A percentile compares a stretch with the other conserved stretches of the same genome.
Evolutionary conservation across 2,797 vertebrate genomes (phyloP).

Genomic region (Echiichthys vipera): DNA sequence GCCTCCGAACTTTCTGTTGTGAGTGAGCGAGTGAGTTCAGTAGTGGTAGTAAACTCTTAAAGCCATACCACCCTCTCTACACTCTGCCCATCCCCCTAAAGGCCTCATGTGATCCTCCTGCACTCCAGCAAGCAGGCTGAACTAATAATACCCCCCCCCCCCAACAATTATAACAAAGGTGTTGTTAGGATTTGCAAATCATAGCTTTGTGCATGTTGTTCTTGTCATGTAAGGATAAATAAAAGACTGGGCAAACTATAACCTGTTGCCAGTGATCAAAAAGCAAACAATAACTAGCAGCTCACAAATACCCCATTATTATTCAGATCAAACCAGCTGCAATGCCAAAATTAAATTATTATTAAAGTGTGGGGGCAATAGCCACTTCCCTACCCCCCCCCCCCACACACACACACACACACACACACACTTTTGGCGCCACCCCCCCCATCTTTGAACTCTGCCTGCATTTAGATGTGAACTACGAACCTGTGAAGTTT

Average conservation of each 20-base stretch:
- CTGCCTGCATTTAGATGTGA: too few relatives aligned
- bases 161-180: conserved; percentile 57
- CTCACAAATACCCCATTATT: too few relatives aligned
- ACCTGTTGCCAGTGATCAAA: conserved; percentile 1
- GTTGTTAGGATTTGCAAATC: conserved; percentile 60
- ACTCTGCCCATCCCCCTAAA: conserved; percentile 75
- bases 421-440: too few relatives aligned
- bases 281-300: conserved; percentile 8
- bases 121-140: conserved; percentile 53
- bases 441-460: too few relatives aligned
- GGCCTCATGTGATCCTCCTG: conserved; percentile 77
- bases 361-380: too few relatives aligned
- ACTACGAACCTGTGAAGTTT: too few relatives aligned
- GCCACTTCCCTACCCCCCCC: too few relatives aligned
- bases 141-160: conserved; percentile 70
- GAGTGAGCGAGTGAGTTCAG: conserved; percentile 36
- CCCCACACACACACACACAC: too few relatives aligned
- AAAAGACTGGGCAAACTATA: conserved; percentile 30
- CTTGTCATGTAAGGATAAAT: conserved; percentile 20
- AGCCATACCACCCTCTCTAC: conserved; percentile 82
- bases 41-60: conserved; percentile 88
- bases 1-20: conserved; percentile 80
- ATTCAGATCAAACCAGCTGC: too few relatives aligned
- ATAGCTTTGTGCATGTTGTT: conserved; percentile 32
- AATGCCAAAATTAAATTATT: too few relatives aligned